A percentile compares a stretch with the other conserved stretches of the same genome.
Conservation (phyloP, 2,113 vertebrate genomes). For the Grallaria varia region DNA sequence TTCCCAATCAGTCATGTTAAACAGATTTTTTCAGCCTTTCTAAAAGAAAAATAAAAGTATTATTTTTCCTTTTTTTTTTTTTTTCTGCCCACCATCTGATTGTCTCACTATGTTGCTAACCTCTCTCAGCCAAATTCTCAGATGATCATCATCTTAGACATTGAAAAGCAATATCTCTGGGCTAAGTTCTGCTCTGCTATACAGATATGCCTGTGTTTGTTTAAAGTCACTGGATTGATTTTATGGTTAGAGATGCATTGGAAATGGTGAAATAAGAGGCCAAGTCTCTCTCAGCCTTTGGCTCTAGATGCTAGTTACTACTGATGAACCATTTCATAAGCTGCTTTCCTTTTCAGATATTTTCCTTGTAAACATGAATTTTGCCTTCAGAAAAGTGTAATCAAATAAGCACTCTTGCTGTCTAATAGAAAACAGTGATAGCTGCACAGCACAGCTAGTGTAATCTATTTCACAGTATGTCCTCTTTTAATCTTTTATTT, state of each 20-base stretch:
- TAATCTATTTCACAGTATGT: slow-evolving; percentile 35
- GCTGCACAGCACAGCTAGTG: neutral
- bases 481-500: slow-evolving; percentile 8
- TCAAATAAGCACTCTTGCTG: neutral
- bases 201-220: neutral
- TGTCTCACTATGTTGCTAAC: neutral
- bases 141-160: neutral
- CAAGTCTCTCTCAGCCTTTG: neutral
- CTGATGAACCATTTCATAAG: slow-evolving; percentile 20
- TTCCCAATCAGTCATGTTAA: neutral
- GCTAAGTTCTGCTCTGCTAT: neutral
- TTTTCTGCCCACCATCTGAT: neutral
- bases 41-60: neutral
- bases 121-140: neutral
- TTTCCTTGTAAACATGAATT: neutral
- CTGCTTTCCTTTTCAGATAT: slow-evolving; percentile 20
- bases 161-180: neutral
- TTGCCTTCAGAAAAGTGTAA: slow-evolving; percentile 33
- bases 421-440: slow-evolving; percentile 3
- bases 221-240: slow-evolving; percentile 27
- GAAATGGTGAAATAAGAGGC: neutral
- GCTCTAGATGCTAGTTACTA: neutral
- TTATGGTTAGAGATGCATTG: neutral
- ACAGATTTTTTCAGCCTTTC: neutral
- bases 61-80: neutral